Evolutionary conservation across 2,888 invertebrate genomes (phyloP), one percentile per base, ranked within the genome.

Genomic region (Yponomeuta malinellus): DNA sequence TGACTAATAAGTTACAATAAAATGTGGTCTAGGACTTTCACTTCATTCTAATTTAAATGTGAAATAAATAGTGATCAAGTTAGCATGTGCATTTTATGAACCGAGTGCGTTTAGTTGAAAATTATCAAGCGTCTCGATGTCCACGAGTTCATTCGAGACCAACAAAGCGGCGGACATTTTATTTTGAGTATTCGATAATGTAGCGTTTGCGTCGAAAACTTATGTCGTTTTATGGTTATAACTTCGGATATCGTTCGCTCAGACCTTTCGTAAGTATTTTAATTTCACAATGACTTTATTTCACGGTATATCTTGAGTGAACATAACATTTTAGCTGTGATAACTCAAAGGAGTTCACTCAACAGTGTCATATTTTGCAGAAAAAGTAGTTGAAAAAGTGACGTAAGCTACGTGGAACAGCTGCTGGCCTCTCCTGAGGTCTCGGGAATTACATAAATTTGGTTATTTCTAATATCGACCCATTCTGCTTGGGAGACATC

Each of bases 101-200:
- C 79, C 82, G 86, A 86, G 86, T 79, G 80, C 82, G 82, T 59
- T 59, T 33, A 59, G 48, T 81, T 80, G 76, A 83, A 85, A 87
- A 84, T 85, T 89, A 87, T 89, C 84, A 88, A 89, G 89, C 91
- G 89, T 87, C 88, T 88, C 87, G 85, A 90, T 91, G 90, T 92
- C 92, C 91, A 92, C 92, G 90, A 91, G 91, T 92, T 90, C 90
- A 90, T 83, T 91, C 87, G 88, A 89, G 86, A 91, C 91, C 91
- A 90, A 92, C 92, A 90, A 91, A 91, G 92, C 92, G 92, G 92
- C 92, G 92, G 92, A 93, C 92, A 93, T 93, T 92, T 93, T 93
- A 93, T 93, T 92, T 92, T 90, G 90, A 91, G 89, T 89, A 89
- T 87, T 91, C 88, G 90, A 93, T 92, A 92, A 92, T 93, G 92